Conservation (phyloP, 2,888 invertebrate genomes). For the Plebejus argus region DNA sequence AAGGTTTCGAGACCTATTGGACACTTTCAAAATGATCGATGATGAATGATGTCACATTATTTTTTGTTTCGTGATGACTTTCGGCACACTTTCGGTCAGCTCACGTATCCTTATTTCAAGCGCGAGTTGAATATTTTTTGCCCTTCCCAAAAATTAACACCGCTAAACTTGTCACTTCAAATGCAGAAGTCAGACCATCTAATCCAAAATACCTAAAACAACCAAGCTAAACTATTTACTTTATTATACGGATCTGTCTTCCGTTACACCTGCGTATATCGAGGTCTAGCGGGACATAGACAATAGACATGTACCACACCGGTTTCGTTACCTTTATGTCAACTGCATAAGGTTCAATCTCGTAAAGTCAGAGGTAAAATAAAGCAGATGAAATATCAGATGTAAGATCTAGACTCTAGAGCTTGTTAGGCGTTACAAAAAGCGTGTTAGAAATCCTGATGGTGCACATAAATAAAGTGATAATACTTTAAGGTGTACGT, state of each 20-base stretch:
- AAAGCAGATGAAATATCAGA: not conserved
- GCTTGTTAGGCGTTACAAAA: slow-evolving; percentile 1
- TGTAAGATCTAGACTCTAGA: not conserved
- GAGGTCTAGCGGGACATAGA: not conserved
- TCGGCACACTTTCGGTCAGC: too few species aligned
- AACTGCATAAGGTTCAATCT: not conserved
- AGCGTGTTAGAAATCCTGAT: not conserved
- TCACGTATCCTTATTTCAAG: too few species aligned
- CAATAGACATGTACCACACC: not conserved
- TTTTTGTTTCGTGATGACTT: too few species aligned
- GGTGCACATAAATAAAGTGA: not conserved
- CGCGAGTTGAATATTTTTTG: too few species aligned
- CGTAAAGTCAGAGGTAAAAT: not conserved
- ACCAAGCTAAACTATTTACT: not conserved
- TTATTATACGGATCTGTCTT: not conserved
- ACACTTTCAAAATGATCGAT: too few species aligned
- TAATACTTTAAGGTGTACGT: too few species aligned
- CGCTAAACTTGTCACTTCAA: too few species aligned
- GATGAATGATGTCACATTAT: too few species aligned
- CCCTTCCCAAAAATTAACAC: too few species aligned
- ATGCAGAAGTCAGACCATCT: too few species aligned
- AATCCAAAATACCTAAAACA: too few species aligned
- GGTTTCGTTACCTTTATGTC: not conserved
- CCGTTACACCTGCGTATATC: not conserved
- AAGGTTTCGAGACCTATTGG: too few species aligned